phyloP scores from a whole-genome alignment of 2,888 invertebrate genomes.

The Dryobota labecula region DNA sequence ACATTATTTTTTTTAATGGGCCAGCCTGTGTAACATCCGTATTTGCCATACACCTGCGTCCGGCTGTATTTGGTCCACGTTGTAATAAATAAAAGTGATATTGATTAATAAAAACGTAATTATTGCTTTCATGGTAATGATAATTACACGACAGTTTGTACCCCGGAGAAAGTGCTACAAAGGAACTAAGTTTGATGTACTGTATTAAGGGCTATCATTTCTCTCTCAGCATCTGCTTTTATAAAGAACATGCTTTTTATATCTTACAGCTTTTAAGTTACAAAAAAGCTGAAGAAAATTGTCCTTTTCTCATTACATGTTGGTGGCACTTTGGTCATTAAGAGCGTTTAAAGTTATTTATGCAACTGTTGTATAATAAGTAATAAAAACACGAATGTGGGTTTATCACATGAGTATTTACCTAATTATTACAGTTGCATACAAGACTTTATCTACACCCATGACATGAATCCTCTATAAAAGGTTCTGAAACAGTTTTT shows the following conservation, averaged over 20 bases:
- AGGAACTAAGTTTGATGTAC: constrained; percentile 47
- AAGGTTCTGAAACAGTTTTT: no score
- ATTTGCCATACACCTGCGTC: constrained; percentile 85
- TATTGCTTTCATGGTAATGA: constrained; percentile 69
- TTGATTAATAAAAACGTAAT: constrained; percentile 74
- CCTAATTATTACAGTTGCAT: no score
- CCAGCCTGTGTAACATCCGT: constrained; percentile 79
- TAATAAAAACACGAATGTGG: no score
- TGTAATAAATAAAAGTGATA: constrained; percentile 78
- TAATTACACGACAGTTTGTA: constrained; percentile 64
- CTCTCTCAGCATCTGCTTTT: constrained; percentile 47
- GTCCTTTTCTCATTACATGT: constrained; percentile 27
- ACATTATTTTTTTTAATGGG: constrained; percentile 76
- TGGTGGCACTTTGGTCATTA: constrained; percentile 32
- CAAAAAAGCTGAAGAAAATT: constrained; percentile 20
- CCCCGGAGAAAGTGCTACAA: constrained; percentile 62
- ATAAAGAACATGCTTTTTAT: constrained; percentile 15
- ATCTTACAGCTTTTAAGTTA: neutral
- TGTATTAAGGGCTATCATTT: constrained; percentile 29
- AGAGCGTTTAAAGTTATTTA: constrained; percentile 32
- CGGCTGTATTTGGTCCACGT: constrained; percentile 82
- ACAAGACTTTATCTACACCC: no score
- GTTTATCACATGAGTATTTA: no score
- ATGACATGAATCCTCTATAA: no score
- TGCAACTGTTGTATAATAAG: no score